Evolutionary conservation across 2,888 invertebrate species (phyloP), one percentile per base, ranked within the genome.

Genomic region (Drosophila birchii): DNA sequence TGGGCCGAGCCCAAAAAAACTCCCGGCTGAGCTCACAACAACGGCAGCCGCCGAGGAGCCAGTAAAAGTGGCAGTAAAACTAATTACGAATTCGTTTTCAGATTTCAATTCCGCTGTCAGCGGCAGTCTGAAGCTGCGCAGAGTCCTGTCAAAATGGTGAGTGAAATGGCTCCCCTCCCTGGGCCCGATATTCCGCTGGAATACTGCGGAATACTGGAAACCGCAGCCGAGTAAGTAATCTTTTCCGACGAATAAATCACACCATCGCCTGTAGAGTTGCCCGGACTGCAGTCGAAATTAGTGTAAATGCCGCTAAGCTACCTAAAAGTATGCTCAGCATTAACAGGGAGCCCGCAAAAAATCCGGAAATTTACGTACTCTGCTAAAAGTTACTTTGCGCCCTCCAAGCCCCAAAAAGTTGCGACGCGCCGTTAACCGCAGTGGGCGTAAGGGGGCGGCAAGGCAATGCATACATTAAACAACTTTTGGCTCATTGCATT

Each of bases 181-280:
- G 3, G 11, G 12, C 20, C 32, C 80, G 59, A 61, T 43, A 20
- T 14, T 51, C 6, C 34, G 43, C 16, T 34, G 20, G 20, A 20
- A 34, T 23, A n/a, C 55, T 80, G 43, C n/a, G 34, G 16, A 34
- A 20, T 23, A n/a, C 45, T 26, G 78, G 29, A 54, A 72, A 63
- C 80, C 87, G 53, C 80, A 73, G 82, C 67, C 78, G 77, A 80
- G 89, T 80, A 86, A 83, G 82, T 91, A 91, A 91, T 91, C 89
- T 90, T 90, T 91, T 91, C 89, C 91, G 90, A 86, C 90, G 91
- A 91, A 91, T 91, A 91, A 91, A 91, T 91, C 91, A 91, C 90
- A 90, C 89, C 86, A 90, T 90, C 88, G 90, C 57, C 71, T 20
- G 71, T 36, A 53, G 20, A 45, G 54, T 47, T 26, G 49, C 43